A percentile compares a stretch with the other conserved stretches of the same genome.
Evolutionary conservation across 1,140 invertebrate species (phyloP).

Genomic region (Pseudomyrmex sp.): DNA sequence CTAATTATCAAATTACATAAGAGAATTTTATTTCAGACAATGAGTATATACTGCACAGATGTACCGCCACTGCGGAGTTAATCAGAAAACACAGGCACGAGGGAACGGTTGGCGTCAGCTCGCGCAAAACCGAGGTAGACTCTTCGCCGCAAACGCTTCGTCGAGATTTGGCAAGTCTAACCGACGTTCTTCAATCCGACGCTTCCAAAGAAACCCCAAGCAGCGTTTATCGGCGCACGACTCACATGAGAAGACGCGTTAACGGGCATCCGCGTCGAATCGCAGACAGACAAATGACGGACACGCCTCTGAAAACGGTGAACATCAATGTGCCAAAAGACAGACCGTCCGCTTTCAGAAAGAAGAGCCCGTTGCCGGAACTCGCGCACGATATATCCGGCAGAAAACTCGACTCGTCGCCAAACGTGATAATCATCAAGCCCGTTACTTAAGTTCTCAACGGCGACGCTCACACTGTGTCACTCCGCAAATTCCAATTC

Average conservation of each 20-base stretch:
- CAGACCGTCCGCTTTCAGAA: conserved; percentile 74
- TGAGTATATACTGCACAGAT: conserved; percentile 79
- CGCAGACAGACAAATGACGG: background rate
- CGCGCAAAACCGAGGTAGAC: conserved; percentile 7
- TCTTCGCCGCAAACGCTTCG: conserved; percentile 3
- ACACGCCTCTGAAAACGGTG: conserved; percentile 77
- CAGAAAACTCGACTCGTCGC: conserved; percentile 68
- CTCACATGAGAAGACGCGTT: conserved; percentile 29
- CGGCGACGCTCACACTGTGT: background rate
- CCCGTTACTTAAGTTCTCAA: background rate
- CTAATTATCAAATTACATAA: background rate
- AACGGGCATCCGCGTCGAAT: conserved; percentile 5
- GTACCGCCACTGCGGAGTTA: conserved; percentile 77
- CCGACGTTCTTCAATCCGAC: conserved; percentile 5
- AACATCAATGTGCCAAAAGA: conserved; percentile 74
- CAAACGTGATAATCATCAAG: conserved; percentile 51
- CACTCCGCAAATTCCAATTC: background rate
- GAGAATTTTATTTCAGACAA: conserved; percentile 64
- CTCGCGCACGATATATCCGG: conserved; percentile 64
- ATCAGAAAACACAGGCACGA: conserved; percentile 73
- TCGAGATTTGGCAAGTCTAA: background rate
- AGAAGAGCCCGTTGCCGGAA: conserved; percentile 78
- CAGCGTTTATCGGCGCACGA: conserved; percentile 16
- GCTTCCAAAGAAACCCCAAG: conserved; percentile 18
- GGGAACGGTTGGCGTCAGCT: conserved; percentile 4